A percentile compares a stretch with the other conserved stretches of the same genome.
Evolutionary conservation across 2,113 vertebrate species (phyloP).

Genomic region (Hepsetus odoe): DNA sequence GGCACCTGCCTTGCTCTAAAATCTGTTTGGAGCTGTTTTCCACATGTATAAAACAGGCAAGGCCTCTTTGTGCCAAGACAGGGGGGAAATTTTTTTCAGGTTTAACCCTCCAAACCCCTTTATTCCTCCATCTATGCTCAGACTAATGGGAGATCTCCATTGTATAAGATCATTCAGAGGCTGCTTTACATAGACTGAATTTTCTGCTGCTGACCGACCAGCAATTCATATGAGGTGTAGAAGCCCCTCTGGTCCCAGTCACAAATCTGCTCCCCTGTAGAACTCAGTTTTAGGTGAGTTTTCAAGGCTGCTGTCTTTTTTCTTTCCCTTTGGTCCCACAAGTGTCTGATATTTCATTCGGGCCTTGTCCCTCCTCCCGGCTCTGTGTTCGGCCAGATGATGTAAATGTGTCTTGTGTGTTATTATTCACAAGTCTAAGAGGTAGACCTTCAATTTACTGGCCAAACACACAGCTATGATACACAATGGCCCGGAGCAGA

Average conservation of each 20-base stretch:
- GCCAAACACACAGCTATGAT: conserved; percentile 11
- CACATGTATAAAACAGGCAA: conserved; percentile 74
- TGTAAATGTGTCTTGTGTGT: conserved; percentile 13
- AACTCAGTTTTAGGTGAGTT: neutral
- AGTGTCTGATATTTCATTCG: neutral
- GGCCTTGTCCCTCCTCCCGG: neutral
- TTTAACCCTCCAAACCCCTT: conserved; percentile 73
- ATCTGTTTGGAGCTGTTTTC: conserved; percentile 82
- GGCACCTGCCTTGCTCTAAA: conserved; percentile 77
- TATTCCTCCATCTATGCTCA: conserved; percentile 56
- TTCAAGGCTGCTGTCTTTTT: neutral
- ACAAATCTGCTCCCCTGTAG: conserved; percentile 5
- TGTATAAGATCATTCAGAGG: conserved; percentile 67
- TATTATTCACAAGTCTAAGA: conserved; percentile 15
- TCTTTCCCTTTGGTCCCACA: neutral
- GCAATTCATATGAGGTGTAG: neutral
- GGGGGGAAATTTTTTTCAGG: conserved; percentile 58
- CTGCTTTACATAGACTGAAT: conserved; percentile 36
- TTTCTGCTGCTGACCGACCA: conserved; percentile 8
- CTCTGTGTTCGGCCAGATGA: neutral
- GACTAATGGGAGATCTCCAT: conserved; percentile 63
- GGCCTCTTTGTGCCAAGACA: conserved; percentile 71
- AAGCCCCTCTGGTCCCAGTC: neutral
- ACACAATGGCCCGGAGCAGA: neutral
- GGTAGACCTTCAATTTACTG: conserved; percentile 7